These are phyloP conservation scores for Peromyscus aztecus DNA, from an alignment of 2,797 vertebrate genomes.

Conservation along the genomic window DNA sequence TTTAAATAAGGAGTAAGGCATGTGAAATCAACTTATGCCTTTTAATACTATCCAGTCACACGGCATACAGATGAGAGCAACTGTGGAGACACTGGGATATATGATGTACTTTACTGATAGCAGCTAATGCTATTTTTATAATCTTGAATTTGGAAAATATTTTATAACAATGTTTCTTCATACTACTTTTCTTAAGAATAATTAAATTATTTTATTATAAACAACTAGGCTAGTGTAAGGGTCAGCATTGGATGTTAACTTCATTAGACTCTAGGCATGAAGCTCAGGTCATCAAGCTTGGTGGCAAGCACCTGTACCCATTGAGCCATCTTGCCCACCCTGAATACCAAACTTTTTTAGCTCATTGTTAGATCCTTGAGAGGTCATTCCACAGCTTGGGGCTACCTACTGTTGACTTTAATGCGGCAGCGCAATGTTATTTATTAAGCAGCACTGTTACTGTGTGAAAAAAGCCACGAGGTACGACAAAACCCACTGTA, in stretches of 20 bases:
- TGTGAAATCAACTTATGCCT: neutral
- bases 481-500: too few relatives aligned
- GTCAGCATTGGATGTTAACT: neutral
- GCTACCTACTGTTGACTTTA: neutral
- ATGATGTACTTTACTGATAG: neutral
- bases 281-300: neutral
- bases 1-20: neutral
- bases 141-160: slow-evolving; percentile 16
- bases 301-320: neutral
- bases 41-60: neutral
- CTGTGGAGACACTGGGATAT: too few relatives aligned
- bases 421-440: too few relatives aligned
- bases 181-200: neutral
- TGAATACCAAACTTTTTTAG: neutral
- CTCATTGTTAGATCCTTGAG: neutral
- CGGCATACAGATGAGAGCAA: neutral
- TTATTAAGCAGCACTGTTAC: too few relatives aligned
- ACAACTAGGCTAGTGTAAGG: neutral
- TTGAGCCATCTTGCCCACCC: neutral
- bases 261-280: neutral
- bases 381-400: neutral
- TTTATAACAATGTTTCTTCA: neutral
- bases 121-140: neutral
- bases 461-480: too few relatives aligned
- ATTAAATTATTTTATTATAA: neutral